Conservation (phyloP, 2,113 vertebrate species). For the Poeciliopsis prolifica region DNA sequence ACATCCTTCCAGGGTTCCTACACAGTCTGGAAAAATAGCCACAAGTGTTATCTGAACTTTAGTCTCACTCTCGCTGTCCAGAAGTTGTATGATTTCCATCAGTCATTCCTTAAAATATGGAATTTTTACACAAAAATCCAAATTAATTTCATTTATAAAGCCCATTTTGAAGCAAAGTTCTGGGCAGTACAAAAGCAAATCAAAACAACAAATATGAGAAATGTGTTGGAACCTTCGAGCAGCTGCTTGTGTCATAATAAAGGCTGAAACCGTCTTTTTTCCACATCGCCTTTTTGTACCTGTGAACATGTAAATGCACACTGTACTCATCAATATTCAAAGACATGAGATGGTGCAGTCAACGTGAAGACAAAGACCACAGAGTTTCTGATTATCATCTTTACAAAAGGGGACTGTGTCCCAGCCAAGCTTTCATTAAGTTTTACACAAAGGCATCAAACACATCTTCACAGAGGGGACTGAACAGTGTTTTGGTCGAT, state of each 20-base stretch:
- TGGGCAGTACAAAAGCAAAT: too few species aligned
- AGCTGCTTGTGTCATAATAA: constrained; percentile 10
- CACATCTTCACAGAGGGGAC: constrained; percentile 19
- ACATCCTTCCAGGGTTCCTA: constrained; percentile 4
- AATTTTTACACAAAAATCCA: too few species aligned
- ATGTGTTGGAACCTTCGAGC: not conserved
- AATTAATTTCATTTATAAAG: too few species aligned
- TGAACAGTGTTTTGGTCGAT: constrained; percentile 14
- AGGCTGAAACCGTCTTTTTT: not conserved
- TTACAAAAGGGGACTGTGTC: constrained; percentile 20
- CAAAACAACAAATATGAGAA: not conserved
- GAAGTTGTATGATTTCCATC: too few species aligned
- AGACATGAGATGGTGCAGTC: constrained; percentile 18
- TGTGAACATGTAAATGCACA: constrained; percentile 6
- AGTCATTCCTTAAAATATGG: too few species aligned
- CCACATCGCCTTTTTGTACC: not conserved
- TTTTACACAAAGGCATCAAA: constrained; percentile 37
- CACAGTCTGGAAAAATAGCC: not conserved
- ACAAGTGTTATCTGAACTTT: not conserved
- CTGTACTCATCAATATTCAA: constrained; percentile 5
- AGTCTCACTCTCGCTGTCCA: not conserved
- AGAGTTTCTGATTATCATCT: constrained; percentile 38
- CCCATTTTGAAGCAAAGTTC: too few species aligned
- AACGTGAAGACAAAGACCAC: constrained; percentile 14
- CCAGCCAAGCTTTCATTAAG: constrained; percentile 33